A percentile compares a stretch with the other conserved stretches of the same genome.
Conservation (phyloP, 2,113 vertebrate species). For the Epinephelus moara region DNA sequence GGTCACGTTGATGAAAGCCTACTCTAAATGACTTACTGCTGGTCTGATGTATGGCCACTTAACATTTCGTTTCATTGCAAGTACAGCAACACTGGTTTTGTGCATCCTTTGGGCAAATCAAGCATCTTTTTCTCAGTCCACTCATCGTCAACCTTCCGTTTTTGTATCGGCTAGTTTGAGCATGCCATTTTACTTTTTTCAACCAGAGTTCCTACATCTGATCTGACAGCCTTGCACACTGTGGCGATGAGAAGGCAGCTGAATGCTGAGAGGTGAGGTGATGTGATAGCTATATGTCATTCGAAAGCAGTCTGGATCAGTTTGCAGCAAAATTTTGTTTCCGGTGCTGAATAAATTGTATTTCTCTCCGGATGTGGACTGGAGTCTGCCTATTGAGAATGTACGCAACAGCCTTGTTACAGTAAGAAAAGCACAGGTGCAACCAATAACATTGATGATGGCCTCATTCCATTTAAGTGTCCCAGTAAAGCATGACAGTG, state of each 20-base stretch:
- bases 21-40: too few relatives aligned
- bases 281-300: background rate
- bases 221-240: background rate
- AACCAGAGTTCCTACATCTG: background rate
- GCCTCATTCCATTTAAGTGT: constrained; percentile 42
- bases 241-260: background rate
- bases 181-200: background rate
- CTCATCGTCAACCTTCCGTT: background rate
- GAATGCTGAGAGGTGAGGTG: background rate
- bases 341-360: background rate
- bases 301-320: background rate
- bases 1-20: too few relatives aligned
- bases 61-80: background rate
- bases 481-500: constrained; percentile 30
- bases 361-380: background rate
- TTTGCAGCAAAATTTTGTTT: background rate
- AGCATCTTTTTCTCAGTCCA: background rate
- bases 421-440: constrained; percentile 46
- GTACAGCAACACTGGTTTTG: background rate
- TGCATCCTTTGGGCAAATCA: background rate
- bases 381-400: background rate
- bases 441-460: constrained; percentile 31
- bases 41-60: background rate
- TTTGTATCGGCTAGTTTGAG: background rate
- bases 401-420: background rate